Evolutionary conservation across 2,888 invertebrate genomes (phyloP).

Genomic region (Oligia latruncula): DNA sequence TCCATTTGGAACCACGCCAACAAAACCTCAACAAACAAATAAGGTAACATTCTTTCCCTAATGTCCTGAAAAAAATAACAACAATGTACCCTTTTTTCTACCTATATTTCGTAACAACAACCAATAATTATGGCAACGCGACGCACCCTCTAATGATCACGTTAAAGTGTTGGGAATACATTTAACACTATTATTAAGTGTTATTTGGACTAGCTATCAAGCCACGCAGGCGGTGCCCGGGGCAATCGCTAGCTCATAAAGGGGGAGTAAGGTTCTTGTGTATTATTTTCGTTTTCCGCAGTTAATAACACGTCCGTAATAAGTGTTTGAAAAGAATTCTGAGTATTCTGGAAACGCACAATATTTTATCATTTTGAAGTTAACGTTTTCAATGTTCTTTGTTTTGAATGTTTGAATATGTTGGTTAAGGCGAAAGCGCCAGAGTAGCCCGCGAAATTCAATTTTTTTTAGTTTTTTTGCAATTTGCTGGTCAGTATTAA

Average conservation of each 20-base stretch:
- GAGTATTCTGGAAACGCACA: slow-evolving; percentile 33
- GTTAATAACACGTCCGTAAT: slow-evolving; percentile 59
- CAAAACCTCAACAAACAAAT: slow-evolving; percentile 27
- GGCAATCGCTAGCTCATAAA: slow-evolving; percentile 46
- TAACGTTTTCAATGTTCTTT: neutral
- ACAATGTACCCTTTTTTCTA: slow-evolving; percentile 4
- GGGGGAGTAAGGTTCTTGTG: slow-evolving; percentile 27
- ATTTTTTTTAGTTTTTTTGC: too few species aligned
- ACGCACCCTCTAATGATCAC: slow-evolving; percentile 55
- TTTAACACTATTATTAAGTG: slow-evolving; percentile 61
- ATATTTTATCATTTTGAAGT: slow-evolving; percentile 5
- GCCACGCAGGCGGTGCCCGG: slow-evolving; percentile 47
- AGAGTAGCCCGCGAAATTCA: too few species aligned
- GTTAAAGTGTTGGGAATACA: slow-evolving; percentile 51
- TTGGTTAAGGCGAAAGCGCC: too few species aligned
- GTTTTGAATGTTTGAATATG: neutral
- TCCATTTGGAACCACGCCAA: slow-evolving; percentile 36
- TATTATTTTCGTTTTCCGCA: slow-evolving; percentile 61
- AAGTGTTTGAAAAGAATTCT: slow-evolving; percentile 18
- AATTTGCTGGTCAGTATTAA: too few species aligned
- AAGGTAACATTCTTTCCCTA: slow-evolving; percentile 16
- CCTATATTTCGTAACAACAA: slow-evolving; percentile 25
- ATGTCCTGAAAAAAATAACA: slow-evolving; percentile 30
- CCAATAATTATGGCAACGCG: slow-evolving; percentile 49
- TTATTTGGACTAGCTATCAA: slow-evolving; percentile 62